Evolutionary conservation across 2,797 vertebrate species (phyloP).

Genomic region (Anniella stebbinsi): DNA sequence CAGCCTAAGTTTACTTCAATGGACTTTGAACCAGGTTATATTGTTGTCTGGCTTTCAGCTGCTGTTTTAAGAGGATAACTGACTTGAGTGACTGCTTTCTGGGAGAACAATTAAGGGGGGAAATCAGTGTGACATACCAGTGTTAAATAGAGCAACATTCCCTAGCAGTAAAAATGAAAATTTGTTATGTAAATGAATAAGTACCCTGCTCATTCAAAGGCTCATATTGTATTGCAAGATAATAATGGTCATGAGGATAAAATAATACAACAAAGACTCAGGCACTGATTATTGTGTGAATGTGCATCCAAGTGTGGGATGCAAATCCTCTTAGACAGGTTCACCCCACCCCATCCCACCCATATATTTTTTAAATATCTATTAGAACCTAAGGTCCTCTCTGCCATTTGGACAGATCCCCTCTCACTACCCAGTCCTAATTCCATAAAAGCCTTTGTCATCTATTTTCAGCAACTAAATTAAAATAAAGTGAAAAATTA

Average conservation of each 20-base stretch:
- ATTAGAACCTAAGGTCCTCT: slow-evolving; percentile 47
- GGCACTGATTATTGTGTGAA: slow-evolving; percentile 38
- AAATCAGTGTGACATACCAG: slow-evolving; percentile 8
- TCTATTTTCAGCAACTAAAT: slow-evolving; percentile 69
- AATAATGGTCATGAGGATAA: slow-evolving; percentile 1
- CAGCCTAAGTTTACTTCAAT: no score
- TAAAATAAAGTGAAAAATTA: slow-evolving; percentile 68
- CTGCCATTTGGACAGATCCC: slow-evolving; percentile 40
- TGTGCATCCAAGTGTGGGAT: slow-evolving; percentile 31
- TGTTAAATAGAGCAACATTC: not conserved
- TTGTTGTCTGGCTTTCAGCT: not conserved
- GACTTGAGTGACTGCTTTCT: not conserved
- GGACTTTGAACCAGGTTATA: slow-evolving; percentile 13
- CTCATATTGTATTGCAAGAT: slow-evolving; percentile 37
- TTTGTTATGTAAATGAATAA: slow-evolving; percentile 23
- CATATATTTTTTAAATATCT: slow-evolving; percentile 42
- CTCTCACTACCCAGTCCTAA: slow-evolving; percentile 63
- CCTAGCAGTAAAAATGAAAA: slow-evolving; percentile 15
- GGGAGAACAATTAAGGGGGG: slow-evolving; percentile 17
- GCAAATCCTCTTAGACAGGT: slow-evolving; percentile 47
- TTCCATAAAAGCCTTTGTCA: slow-evolving; percentile 66
- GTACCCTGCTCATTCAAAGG: not conserved
- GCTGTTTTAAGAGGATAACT: not conserved
- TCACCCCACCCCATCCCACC: slow-evolving; percentile 13
- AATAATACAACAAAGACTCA: slow-evolving; percentile 46